Evolutionary conservation across 2,888 invertebrate species (phyloP), one percentile per base, ranked within the genome.

Genomic region (Amaurobius ferox): DNA sequence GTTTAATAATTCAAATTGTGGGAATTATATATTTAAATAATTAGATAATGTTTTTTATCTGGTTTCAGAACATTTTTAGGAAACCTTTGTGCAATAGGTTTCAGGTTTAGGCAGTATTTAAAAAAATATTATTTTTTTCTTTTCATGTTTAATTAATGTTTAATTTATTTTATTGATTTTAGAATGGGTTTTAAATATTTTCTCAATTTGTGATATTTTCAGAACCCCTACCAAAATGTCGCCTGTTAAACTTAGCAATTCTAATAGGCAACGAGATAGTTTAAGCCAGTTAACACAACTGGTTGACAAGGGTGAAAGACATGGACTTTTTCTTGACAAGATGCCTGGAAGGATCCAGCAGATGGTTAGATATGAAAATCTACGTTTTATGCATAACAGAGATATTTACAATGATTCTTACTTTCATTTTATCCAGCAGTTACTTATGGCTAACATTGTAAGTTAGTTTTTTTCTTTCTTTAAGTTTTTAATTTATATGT

Each of bases 241-340:
- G 7, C 70, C 80, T 16, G 28, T 26, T 26, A 70, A 72, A 32
- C 79, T 76, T 16, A 66, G 44, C 23, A 61, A 70, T 70, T 40
- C 73, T 26, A 64, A 74, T 29, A 55, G 77, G 5, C 87, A 87
- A 39, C 62, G 79, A 9, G 92, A 92, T 89, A 92, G 92, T 88
- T 89, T 92, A 44, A 91, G 91, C 86, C 92, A 92, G 88, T 89
- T 93, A 87, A 91, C 92, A 3, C 92, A 92, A 86, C 89, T 92
- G 28, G 92, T 92, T 9, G 91, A 92, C 88, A 91, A 91, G 87
- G 92, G 92, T n/a, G 92, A 92, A 87, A 89, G 90, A 87, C 90
- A 90, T 78, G 92, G 92, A 16, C 89, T 92, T 16, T 92, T 92
- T 88, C 89, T 90, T 64, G 91, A 91, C 72, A 90, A 90, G 77